Evolutionary conservation across 1,140 invertebrate genomes (phyloP).

Genomic region (Melanaphis sacchari): DNA sequence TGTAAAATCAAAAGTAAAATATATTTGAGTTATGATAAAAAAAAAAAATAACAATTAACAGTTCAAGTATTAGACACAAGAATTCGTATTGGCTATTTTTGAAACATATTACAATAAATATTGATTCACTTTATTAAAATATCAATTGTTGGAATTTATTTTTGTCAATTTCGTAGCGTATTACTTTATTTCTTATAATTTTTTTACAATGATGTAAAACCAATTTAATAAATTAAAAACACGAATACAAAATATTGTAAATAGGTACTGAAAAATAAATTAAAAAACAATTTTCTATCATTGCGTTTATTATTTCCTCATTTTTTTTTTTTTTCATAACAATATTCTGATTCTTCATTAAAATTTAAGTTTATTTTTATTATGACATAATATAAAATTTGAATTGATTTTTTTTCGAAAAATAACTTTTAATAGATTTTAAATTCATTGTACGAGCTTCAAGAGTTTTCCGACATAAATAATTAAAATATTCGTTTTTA

Average conservation of each 20-base stretch:
- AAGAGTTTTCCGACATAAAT: not conserved
- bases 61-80: not conserved
- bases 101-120: not conserved
- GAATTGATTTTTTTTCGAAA: not conserved
- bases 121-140: not conserved
- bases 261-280: not conserved
- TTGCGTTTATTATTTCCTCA: not conserved
- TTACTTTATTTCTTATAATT: not conserved
- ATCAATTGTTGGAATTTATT: not conserved
- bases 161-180: not conserved
- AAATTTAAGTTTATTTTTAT: not conserved
- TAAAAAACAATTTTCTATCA: not conserved
- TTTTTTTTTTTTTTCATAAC: not conserved
- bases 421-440: not conserved
- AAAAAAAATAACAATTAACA: not conserved
- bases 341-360: not conserved
- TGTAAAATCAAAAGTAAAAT: not conserved
- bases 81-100: not conserved
- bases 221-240: not conserved
- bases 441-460: not conserved
- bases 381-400: not conserved
- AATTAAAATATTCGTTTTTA: conserved; percentile 2
- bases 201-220: not conserved
- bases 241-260: not conserved
- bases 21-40: not conserved